Percentiles rank a stretch among this genome's conserved stretches.
phyloP scores from a whole-genome alignment of 2,888 invertebrate genomes.

The Spilarctia lutea region DNA sequence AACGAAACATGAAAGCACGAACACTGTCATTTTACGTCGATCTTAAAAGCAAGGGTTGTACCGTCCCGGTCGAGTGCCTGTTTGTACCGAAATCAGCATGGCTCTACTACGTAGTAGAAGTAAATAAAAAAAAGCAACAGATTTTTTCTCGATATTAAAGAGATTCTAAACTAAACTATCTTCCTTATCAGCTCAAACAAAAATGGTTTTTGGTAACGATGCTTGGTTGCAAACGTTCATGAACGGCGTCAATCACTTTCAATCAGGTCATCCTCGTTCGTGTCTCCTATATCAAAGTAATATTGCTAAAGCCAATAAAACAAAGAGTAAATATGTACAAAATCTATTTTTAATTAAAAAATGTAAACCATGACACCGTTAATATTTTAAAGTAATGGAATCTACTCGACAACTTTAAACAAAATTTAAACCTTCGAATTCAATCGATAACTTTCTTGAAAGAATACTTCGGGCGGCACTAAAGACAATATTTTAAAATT shows the following conservation, averaged over 20 bases:
- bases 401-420: constrained; percentile 37
- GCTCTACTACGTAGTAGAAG: too few relatives aligned
- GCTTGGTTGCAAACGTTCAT: too few relatives aligned
- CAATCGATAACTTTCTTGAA: constrained; percentile 59
- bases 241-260: too few relatives aligned
- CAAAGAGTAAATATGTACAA: background rate
- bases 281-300: too few relatives aligned
- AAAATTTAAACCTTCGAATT: constrained; percentile 65
- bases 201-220: too few relatives aligned
- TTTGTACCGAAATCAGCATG: too few relatives aligned
- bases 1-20: too few relatives aligned
- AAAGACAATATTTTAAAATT: constrained; percentile 74
- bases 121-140: background rate
- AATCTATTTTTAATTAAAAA: background rate
- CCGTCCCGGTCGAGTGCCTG: too few relatives aligned
- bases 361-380: background rate
- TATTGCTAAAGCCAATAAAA: background rate
- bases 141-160: background rate
- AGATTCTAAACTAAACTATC: background rate
- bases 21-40: too few relatives aligned
- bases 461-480: constrained; percentile 53
- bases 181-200: too few relatives aligned
- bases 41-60: too few relatives aligned
- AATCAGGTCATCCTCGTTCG: too few relatives aligned
- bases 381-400: background rate